These are phyloP conservation scores for Drosophila mauritiana DNA, from an alignment of 1,140 invertebrate species.

Conservation along the genomic window DNA sequence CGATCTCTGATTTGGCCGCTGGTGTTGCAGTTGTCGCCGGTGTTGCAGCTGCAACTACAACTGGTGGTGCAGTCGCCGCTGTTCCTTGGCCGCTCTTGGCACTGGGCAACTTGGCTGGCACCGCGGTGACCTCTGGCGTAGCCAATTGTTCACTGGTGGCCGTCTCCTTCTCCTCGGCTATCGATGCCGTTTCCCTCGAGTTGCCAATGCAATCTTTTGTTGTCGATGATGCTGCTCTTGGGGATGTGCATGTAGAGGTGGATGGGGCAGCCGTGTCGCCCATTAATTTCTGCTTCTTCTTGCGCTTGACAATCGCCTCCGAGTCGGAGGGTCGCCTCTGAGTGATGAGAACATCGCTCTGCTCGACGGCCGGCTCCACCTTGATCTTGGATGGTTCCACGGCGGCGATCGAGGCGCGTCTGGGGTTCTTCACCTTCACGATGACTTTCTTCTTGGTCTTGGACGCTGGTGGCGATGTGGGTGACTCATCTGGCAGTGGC, in stretches of 20 bases:
- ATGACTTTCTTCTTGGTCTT: constrained; percentile 60
- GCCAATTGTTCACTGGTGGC: constrained; percentile 55
- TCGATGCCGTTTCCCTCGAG: constrained; percentile 35
- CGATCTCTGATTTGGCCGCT: constrained; percentile 34
- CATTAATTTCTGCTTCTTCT: constrained; percentile 77
- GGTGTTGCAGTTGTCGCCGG: constrained; percentile 25
- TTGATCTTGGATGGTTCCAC: constrained; percentile 79
- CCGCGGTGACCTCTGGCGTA: constrained; percentile 66
- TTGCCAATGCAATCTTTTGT: constrained; percentile 23
- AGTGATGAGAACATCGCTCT: constrained; percentile 57
- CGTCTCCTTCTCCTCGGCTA: constrained; percentile 25
- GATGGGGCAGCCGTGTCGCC: constrained; percentile 17
- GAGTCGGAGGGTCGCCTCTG: constrained; percentile 80
- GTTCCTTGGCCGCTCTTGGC: constrained; percentile 61
- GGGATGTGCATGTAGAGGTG: not conserved
- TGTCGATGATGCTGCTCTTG: constrained; percentile 15
- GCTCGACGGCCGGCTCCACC: constrained; percentile 47
- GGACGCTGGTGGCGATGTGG: not conserved
- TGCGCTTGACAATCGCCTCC: constrained; percentile 74
- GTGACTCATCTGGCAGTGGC: constrained; percentile 43
- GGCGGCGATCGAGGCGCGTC: constrained; percentile 76
- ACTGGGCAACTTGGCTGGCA: constrained; percentile 55
- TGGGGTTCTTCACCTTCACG: constrained; percentile 57
- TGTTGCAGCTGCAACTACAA: constrained; percentile 1
- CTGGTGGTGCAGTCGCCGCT: constrained; percentile 12